Base-by-base conservation (phyloP, 2,113 vertebrate species). In the Corvus hawaiiensis region DNA sequence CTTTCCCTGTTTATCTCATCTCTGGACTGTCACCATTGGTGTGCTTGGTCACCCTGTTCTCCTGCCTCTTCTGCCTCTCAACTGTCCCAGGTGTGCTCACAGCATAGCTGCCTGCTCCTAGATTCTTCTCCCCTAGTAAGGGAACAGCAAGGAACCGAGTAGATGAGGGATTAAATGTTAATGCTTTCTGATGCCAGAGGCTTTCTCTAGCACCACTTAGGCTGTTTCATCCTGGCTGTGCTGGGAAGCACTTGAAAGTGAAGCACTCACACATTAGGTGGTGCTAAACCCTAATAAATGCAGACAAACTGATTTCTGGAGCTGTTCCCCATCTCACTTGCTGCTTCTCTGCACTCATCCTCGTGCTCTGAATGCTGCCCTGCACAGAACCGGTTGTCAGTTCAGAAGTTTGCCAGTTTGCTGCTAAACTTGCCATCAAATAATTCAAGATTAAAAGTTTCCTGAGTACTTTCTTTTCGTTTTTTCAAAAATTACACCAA, bases 201-300 rank as follows among this genome's bases (percentile, higher is more conserved):
- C 30, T 86, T 76, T 77, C 51, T 86, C 33, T 33, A 33, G 52
- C 48, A 84, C 56, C 35, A 15, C 33, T 39, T 11, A 28, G 51
- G 48, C 78, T 87, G 20, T 33, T 92, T 75, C 23, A 23, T 26
- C 44, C 79, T 39, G 35, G 39, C 63, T 16, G 8, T n/a, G 6
- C 19, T 33, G 28, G 21, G 32, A 72, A 93, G 61, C 26, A n/a
- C 93, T 79, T 96, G 96, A 95, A 93, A 7, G 46, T 87, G 73
- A 93, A 77, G 90, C 72, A 49, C 18, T 89, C 64, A 22, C 73
- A 81, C 96, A 61, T 96, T 96, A 97, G 96, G 83, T 97, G 96
- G 96, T 94, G 96, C 96, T 95, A 92, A 95, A 97, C 86, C 58
- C 95, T 80, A 87, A 90, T 82, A 96, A 94, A 96, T 94, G 58